Conservation (phyloP, 2,113 vertebrate genomes). For the Neodon shergylaensis region DNA sequence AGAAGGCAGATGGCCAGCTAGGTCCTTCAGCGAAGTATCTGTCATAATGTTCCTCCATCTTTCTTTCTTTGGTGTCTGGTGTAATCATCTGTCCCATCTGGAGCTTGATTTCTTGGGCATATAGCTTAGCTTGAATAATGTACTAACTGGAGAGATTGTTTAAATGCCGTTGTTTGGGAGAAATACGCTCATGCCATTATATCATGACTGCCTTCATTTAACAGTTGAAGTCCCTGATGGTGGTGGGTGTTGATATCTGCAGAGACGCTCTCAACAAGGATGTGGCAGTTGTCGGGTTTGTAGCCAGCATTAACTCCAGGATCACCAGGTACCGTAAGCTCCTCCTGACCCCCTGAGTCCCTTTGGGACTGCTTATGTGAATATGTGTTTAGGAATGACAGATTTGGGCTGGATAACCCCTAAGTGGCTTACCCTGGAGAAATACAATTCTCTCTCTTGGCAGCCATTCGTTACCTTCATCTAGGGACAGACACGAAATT, state of each 20-base stretch:
- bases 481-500: background rate
- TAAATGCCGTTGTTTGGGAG: no score
- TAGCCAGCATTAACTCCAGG: conserved; percentile 82
- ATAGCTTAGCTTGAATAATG: conserved; percentile 4
- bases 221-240: conserved; percentile 82
- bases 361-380: background rate
- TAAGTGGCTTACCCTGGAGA: background rate
- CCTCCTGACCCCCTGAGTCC: background rate
- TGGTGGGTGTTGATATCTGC: conserved; percentile 76
- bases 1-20: background rate
- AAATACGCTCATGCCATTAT: conserved; percentile 52
- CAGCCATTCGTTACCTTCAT: background rate
- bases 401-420: background rate
- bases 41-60: background rate
- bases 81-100: background rate
- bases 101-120: background rate
- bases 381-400: no score
- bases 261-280: conserved; percentile 75
- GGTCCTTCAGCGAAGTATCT: background rate
- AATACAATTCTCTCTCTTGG: background rate
- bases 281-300: conserved; percentile 77
- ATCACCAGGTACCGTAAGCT: conserved; percentile 80
- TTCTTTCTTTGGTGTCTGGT: conserved; percentile 16
- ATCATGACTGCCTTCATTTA: conserved; percentile 55
- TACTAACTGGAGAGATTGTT: background rate